Evolutionary conservation across 2,888 invertebrate genomes (phyloP), one percentile per base, ranked within the genome.

Genomic region (Prosopocoilus inquinatus): DNA sequence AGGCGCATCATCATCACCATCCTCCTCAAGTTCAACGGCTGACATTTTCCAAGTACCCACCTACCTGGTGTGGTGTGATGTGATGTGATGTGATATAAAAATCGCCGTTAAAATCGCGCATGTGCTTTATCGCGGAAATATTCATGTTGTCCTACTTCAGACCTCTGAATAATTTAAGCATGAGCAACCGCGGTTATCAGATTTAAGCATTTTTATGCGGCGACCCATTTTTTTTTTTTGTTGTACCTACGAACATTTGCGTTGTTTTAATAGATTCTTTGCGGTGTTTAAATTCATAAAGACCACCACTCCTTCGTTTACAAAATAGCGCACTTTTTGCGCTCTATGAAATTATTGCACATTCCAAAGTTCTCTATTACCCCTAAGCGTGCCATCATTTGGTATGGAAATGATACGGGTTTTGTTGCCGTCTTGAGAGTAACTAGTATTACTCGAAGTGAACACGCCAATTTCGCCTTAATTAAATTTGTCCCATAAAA

Each of bases 161-260:
- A 55, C 57, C 58, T 56, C 54, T 55, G 56, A 61, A 58, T 61
- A 58, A 56, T 58, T 61, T 58, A 60, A 47, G n/a, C 57, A 53
- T 49, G 60, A 52, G 57, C 60, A 57, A 57, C 60, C 57, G 58
- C 49, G 49, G 44, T 61, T 58, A 61, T 61, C 61, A 58, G 61
- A 61, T 61, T 61, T 51, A 48, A 54, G 51, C 50, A 56, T 34
- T 34, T 41, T 34, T 47, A 34, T 34, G 33, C 32, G 33, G 13
- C 33, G 52, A 47, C 48, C 47, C 34, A 34, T 48, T 48, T 43
- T 43, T 50, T 50, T 36, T 34, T 43, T 54, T 50, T 36, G 35
- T 54, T 38, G 9, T 38, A 3, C 38, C 1, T 12, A 12, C 38
- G 38, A 38, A 38, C 36, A 11, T 38, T 38, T 38, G 7, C 35